phyloP scores from a whole-genome alignment of 2,113 vertebrate species.

The Amphilophus citrinellus region DNA sequence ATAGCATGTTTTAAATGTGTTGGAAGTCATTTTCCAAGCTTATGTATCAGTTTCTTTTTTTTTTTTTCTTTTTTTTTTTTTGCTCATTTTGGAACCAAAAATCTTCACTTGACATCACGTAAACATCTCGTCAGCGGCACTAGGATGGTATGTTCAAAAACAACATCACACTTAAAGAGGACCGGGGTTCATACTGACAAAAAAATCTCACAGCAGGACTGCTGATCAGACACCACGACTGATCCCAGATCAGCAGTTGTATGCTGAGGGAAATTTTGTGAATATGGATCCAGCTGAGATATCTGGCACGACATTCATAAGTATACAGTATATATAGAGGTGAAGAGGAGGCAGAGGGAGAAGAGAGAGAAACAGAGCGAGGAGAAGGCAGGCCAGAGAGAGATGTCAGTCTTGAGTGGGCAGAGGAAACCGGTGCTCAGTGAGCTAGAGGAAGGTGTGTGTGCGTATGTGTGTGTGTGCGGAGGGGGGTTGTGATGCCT shows the following conservation, averaged over 20 bases:
- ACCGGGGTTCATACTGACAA: conserved; percentile 50
- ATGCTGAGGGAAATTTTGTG: conserved; percentile 30
- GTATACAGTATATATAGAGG: conserved; percentile 65
- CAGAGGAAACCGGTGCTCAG: conserved; percentile 59
- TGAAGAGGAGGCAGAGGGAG: conserved; percentile 54
- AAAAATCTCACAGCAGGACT: conserved; percentile 27
- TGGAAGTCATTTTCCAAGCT: conserved; percentile 1
- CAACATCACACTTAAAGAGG: conserved; percentile 59
- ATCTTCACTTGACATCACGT: conserved; percentile 60
- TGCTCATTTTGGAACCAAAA: conserved; percentile 59
- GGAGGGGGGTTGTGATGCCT: conserved; percentile 19
- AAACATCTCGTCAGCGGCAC: conserved; percentile 66
- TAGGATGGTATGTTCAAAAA: conserved; percentile 59
- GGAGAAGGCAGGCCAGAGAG: conserved; percentile 47
- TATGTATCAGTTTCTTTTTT: background rate
- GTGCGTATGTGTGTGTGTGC: background rate
- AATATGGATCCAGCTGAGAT: conserved; percentile 64
- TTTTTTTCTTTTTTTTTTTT: background rate
- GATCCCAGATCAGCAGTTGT: conserved; percentile 9
- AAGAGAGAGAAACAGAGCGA: conserved; percentile 41
- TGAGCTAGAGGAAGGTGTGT: conserved; percentile 31
- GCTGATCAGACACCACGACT: background rate
- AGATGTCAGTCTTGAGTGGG: conserved; percentile 69
- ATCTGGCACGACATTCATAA: conserved; percentile 70
- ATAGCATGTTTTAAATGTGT: conserved; percentile 9